Evolutionary conservation across 1,140 invertebrate genomes (phyloP).

Genomic region (Armadillidium nasatum): DNA sequence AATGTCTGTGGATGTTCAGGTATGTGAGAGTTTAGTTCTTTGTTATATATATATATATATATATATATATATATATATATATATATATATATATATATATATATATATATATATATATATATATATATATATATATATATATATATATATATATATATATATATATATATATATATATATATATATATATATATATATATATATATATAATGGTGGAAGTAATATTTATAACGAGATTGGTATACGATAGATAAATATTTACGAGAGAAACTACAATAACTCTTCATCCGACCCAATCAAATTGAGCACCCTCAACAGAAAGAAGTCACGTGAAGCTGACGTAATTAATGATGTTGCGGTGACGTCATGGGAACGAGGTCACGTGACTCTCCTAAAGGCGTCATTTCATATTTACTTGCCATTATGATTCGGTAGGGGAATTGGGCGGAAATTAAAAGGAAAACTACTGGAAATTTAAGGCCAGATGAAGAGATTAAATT

Average conservation of each 20-base stretch:
- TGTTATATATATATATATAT: too few relatives aligned
- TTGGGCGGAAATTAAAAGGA: constrained; percentile 7
- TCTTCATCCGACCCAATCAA: not conserved
- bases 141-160: too few relatives aligned
- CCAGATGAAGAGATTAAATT: constrained; percentile 1
- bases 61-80: too few relatives aligned
- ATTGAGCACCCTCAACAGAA: not conserved
- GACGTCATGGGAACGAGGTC: constrained; percentile 6
- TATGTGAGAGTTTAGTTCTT: too few relatives aligned
- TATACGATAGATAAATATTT: not conserved
- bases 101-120: too few relatives aligned
- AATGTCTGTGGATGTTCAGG: too few relatives aligned
- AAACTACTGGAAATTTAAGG: constrained; percentile 13
- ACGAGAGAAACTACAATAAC: not conserved
- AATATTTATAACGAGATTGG: not conserved
- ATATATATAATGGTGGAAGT: too few relatives aligned
- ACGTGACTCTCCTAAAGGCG: not conserved
- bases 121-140: too few relatives aligned
- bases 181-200: too few relatives aligned
- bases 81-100: too few relatives aligned
- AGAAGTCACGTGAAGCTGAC: not conserved
- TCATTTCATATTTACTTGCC: constrained; percentile 5
- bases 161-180: too few relatives aligned
- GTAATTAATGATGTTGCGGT: constrained; percentile 7
- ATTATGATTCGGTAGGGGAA: not conserved